Conservation (phyloP, 2,113 vertebrate species). For the Microtus pennsylvanicus region DNA sequence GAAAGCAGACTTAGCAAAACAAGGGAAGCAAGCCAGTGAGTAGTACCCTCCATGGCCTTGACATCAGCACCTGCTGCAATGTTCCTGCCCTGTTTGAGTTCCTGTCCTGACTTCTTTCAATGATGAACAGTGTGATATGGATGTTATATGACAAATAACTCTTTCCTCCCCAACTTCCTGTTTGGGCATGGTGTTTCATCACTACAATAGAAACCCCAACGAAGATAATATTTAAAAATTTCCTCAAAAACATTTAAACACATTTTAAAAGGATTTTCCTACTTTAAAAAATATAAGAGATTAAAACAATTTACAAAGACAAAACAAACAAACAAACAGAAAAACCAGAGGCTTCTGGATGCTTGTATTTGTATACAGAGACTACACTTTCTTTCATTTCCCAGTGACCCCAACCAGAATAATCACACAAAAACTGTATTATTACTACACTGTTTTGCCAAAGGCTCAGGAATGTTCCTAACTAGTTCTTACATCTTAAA, state of each 20-base stretch:
- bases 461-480: too few species aligned
- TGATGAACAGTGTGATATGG: background rate
- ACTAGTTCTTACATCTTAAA: too few species aligned
- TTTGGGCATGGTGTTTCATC: background rate
- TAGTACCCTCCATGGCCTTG: background rate
- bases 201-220: background rate
- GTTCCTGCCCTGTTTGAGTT: background rate
- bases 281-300: background rate
- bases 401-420: too few species aligned
- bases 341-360: background rate
- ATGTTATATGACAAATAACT: background rate
- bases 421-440: too few species aligned
- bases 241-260: background rate
- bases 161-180: background rate
- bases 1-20: background rate
- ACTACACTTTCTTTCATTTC: too few species aligned
- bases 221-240: background rate
- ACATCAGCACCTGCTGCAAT: too few species aligned
- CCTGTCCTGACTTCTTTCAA: background rate
- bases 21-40: background rate
- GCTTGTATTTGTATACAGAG: background rate
- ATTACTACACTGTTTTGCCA: too few species aligned
- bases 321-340: too few species aligned
- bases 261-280: background rate
- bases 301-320: background rate